These are phyloP conservation scores for Pandion haliaetus DNA, from an alignment of 2,113 vertebrate species.

Conservation along the genomic window DNA sequence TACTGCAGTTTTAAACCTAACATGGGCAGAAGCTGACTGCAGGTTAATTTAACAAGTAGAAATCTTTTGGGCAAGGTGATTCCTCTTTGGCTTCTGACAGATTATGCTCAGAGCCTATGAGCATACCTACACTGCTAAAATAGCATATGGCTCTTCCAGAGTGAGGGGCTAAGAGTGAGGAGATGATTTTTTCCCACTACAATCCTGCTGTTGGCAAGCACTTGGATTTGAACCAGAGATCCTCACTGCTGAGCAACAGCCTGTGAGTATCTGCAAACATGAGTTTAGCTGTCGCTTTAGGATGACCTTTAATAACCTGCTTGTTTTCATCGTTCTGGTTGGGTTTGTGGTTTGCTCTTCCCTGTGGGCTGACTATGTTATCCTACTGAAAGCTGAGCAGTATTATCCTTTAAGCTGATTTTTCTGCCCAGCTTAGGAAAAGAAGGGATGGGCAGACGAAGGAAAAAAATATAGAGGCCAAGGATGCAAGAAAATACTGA, in stretches of 20 bases:
- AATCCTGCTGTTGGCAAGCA: neutral
- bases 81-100: neutral
- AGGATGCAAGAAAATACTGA: neutral
- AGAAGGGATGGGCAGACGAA: neutral
- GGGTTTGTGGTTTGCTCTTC: slow-evolving; percentile 57
- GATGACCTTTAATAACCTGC: slow-evolving; percentile 54
- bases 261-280: slow-evolving; percentile 30
- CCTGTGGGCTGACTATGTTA: slow-evolving; percentile 49
- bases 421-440: slow-evolving; percentile 48
- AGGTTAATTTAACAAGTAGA: slow-evolving; percentile 1
- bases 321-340: slow-evolving; percentile 51
- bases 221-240: slow-evolving; percentile 8
- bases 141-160: neutral
- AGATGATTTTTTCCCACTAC: neutral
- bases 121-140: neutral
- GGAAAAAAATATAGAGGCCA: neutral
- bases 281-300: slow-evolving; percentile 21
- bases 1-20: neutral
- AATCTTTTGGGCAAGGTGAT: neutral
- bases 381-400: slow-evolving; percentile 57
- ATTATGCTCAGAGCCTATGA: neutral
- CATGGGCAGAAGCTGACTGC: neutral
- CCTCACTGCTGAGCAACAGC: slow-evolving; percentile 7
- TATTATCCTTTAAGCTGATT: slow-evolving; percentile 68
- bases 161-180: neutral